Conservation (phyloP, 1,140 invertebrate species). For the Drosophila punjabiensis region DNA sequence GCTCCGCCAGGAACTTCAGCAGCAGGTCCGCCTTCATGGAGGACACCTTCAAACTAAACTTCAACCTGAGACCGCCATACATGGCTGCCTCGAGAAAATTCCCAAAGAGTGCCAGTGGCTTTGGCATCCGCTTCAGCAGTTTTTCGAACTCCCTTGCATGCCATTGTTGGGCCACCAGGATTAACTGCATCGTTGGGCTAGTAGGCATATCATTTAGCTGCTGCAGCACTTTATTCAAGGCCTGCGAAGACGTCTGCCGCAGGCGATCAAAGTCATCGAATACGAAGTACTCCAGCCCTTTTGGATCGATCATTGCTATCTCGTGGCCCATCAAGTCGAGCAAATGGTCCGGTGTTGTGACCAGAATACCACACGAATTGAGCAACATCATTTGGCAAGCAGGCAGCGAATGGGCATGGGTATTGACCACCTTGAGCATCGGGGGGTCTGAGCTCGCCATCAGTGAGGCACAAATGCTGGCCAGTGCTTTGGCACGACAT, state of each 20-base stretch:
- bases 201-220: background rate
- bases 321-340: constrained; percentile 2
- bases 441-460: constrained; percentile 24
- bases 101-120: constrained; percentile 50
- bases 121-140: background rate
- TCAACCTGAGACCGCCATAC: constrained; percentile 46
- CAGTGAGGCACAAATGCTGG: constrained; percentile 13
- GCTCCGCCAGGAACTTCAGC: constrained; percentile 4
- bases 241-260: background rate
- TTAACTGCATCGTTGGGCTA: constrained; percentile 12
- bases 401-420: background rate
- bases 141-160: constrained; percentile 20
- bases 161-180: constrained; percentile 62
- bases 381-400: constrained; percentile 32
- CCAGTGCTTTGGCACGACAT: constrained; percentile 7
- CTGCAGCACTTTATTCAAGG: constrained; percentile 22
- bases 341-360: constrained; percentile 35
- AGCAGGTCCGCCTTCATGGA: constrained; percentile 22
- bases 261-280: constrained; percentile 62
- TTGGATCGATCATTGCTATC: constrained; percentile 24
- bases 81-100: constrained; percentile 61
- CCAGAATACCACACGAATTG: constrained; percentile 55
- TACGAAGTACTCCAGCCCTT: constrained; percentile 32
- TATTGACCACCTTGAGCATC: constrained; percentile 42
- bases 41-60: constrained; percentile 1